These are phyloP conservation scores for Embidobia sp. DNA, from an alignment of 2,888 invertebrate genomes.

Conservation along the genomic window DNA sequence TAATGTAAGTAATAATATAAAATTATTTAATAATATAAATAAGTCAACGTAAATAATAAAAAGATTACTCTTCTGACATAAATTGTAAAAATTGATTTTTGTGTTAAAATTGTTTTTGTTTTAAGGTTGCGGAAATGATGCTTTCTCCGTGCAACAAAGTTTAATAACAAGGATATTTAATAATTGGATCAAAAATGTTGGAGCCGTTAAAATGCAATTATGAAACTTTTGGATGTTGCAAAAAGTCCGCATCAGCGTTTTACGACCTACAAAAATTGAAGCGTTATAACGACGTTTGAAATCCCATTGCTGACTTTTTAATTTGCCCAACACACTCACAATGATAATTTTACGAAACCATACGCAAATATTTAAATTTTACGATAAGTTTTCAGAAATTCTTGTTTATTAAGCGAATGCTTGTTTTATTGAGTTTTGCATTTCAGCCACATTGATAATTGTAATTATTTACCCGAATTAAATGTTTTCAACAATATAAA, in stretches of 20 bases:
- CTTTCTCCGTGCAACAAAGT: neutral
- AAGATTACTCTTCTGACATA: too few relatives aligned
- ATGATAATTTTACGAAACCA: neutral
- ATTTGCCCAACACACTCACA: neutral
- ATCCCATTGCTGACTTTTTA: neutral
- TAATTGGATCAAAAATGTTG: conserved; percentile 12
- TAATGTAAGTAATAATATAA: too few relatives aligned
- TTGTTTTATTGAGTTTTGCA: too few relatives aligned
- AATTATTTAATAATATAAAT: too few relatives aligned
- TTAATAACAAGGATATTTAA: conserved; percentile 18
- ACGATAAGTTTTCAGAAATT: neutral
- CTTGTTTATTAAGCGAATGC: too few relatives aligned
- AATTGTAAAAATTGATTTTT: too few relatives aligned
- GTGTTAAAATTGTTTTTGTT: neutral
- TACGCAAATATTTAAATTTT: neutral
- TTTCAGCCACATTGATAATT: neutral
- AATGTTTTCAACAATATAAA: too few relatives aligned
- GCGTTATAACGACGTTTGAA: neutral
- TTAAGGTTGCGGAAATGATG: conserved; percentile 48
- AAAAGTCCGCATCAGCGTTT: conserved; percentile 1
- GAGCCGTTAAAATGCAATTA: conserved; percentile 15
- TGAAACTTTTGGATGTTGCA: conserved; percentile 6
- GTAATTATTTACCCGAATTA: too few relatives aligned
- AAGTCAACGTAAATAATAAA: too few relatives aligned
- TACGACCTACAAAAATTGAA: conserved; percentile 1